Percentiles rank a stretch among this genome's conserved stretches.
phyloP scores from a whole-genome alignment of 1,140 invertebrate genomes.

The Cyclargus thomasi region DNA sequence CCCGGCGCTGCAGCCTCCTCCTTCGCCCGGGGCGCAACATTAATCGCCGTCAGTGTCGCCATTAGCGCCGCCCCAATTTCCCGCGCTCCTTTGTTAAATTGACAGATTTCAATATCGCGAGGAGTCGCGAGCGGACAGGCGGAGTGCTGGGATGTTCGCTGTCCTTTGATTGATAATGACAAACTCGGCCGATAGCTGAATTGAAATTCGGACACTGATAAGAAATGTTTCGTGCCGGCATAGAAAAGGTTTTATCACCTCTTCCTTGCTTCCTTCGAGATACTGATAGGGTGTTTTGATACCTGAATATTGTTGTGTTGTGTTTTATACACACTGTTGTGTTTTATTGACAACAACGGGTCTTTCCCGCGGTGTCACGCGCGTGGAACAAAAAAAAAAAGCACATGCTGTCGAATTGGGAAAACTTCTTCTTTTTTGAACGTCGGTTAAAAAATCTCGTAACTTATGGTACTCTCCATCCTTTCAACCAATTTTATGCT shows the following conservation, averaged over 20 bases:
- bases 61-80: conserved; percentile 23
- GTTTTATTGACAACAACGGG: too few relatives aligned
- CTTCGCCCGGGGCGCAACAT: conserved; percentile 13
- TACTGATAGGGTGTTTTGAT: too few relatives aligned
- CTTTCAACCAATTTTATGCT: too few relatives aligned
- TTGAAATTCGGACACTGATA: background rate
- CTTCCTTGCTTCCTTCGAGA: background rate
- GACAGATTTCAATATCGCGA: conserved; percentile 21
- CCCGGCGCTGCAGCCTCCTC: background rate
- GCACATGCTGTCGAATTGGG: too few relatives aligned
- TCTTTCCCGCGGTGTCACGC: too few relatives aligned
- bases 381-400: too few relatives aligned
- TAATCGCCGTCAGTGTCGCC: conserved; percentile 21
- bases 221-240: background rate
- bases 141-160: background rate
- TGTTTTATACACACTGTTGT: too few relatives aligned
- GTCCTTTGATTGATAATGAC: conserved; percentile 1
- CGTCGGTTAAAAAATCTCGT: too few relatives aligned
- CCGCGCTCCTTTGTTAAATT: conserved; percentile 21
- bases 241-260: background rate
- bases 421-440: too few relatives aligned
- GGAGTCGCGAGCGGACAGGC: conserved; percentile 13
- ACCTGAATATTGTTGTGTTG: too few relatives aligned
- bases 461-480: too few relatives aligned
- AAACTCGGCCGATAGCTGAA: background rate